Evolutionary conservation across 2,888 invertebrate species (phyloP).

Genomic region (Lasioglossum figueresi): DNA sequence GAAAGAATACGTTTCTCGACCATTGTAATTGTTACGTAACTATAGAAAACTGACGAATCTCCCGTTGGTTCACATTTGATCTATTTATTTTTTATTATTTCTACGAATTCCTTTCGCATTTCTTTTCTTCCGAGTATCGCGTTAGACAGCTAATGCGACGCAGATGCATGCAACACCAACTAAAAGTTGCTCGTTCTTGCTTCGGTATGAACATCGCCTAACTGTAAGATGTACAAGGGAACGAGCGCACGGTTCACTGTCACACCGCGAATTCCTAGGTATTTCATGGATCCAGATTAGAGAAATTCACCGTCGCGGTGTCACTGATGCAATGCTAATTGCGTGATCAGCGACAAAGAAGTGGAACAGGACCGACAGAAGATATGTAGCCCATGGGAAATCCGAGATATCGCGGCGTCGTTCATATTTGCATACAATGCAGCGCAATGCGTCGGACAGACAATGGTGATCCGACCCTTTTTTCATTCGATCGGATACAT

Average conservation of each 20-base stretch:
- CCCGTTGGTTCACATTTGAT: too few species aligned
- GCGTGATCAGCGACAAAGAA: conserved; percentile 39
- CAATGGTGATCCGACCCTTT: conserved; percentile 53
- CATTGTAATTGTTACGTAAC: too few species aligned
- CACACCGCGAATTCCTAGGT: background rate
- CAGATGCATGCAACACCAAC: too few species aligned
- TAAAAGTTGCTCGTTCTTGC: too few species aligned
- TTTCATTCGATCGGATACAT: conserved; percentile 47
- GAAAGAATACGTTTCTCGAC: too few species aligned
- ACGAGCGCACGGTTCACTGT: background rate
- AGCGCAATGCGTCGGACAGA: conserved; percentile 57
- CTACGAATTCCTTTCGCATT: too few species aligned
- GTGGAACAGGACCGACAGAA: conserved; percentile 34
- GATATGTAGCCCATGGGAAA: conserved; percentile 41
- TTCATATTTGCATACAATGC: conserved; percentile 71
- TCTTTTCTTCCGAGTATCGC: too few species aligned
- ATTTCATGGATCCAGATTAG: background rate
- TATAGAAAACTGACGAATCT: too few species aligned
- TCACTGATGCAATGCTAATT: conserved; percentile 46
- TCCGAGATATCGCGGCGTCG: conserved; percentile 59
- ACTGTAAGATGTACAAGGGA: background rate
- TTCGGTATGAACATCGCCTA: background rate
- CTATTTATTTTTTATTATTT: too few species aligned
- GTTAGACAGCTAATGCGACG: too few species aligned
- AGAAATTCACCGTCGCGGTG: conserved; percentile 23